Base-by-base conservation (phyloP, 92 coral and sea anemone species). In the Paramuricea clavata region DNA sequence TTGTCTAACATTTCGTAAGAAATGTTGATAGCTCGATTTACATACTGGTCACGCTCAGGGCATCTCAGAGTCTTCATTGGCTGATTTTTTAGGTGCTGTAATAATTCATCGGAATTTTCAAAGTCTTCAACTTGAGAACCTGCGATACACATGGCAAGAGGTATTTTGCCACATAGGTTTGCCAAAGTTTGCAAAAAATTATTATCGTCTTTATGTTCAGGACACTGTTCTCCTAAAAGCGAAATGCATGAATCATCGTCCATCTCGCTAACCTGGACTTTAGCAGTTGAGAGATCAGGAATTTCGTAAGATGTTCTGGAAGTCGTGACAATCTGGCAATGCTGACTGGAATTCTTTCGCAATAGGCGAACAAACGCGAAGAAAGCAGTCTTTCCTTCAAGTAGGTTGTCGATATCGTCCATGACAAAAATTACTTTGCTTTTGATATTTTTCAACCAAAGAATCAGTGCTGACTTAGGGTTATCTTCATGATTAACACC, bases 391-490 rank as follows among this genome's bases (percentile, higher is more conserved):
- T 69, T 33, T 1, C 15, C 52, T 16, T 72, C 41, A n/a, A 70
- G 81, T 33, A 74, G 60, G 5, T 74, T 49, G 31, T 74, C 81
- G 36, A 74, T 21, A n/a, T 74, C 31, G 39, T 74, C 81, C 81
- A 74, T 1, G 26, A 74, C 81, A 19, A 74, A 54, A 43, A 74
- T 44, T 12, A 74, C 62, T 44, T 44, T 74, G 13, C 23, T 22
- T 0, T 49, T 44, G 33, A 74, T 49, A 23, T 27, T 74, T 23
- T 25, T 41, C 39, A 44, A 44, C 81, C 78, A 72, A 0, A 42
- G 17, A 13, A 41, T 41, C 56, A 72, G 13, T 15, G 78, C 34
- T 23, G 78, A 49, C 81, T 43, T 44, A 17, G 61, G 33, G 52
- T 74, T 33, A 26, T 44, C 54, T 0, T 30, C 62, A 22, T 49